phyloP scores from a whole-genome alignment of 2,797 vertebrate species.

The Potorous gilbertii region DNA sequence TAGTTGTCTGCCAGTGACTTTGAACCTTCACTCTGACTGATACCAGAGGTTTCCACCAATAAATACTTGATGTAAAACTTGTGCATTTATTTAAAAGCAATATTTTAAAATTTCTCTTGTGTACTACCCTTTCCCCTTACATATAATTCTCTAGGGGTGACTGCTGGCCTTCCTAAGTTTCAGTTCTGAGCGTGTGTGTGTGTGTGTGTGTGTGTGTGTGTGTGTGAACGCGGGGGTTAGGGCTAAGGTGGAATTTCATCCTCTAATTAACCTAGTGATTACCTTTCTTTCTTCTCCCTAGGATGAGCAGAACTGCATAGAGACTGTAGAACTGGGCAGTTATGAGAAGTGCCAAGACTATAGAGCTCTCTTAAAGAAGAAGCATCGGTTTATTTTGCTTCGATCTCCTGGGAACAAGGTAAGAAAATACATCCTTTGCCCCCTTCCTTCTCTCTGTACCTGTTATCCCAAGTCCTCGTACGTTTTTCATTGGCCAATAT shows the following conservation, averaged over 20 bases:
- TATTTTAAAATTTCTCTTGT: not conserved
- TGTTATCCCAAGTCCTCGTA: not conserved
- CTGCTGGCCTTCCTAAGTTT: not conserved
- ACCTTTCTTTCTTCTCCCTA: conserved; percentile 72
- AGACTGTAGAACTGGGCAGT: conserved; percentile 93
- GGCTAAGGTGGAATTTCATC: not conserved
- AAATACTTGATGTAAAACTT: not conserved
- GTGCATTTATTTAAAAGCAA: not conserved
- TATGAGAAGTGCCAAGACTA: conserved; percentile 95
- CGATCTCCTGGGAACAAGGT: conserved; percentile 93
- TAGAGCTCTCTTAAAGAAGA: conserved; percentile 91
- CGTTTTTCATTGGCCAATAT: not conserved
- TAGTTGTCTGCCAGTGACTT: not conserved
- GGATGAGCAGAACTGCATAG: conserved; percentile 93
- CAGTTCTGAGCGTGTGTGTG: not conserved
- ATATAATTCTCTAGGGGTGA: not conserved
- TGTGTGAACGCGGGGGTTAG: not conserved
- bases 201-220: too few species aligned
- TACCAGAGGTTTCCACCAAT: not conserved
- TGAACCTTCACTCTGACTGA: not conserved
- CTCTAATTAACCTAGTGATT: not conserved
- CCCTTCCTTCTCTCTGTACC: not conserved
- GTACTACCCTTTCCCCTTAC: not conserved
- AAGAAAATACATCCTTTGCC: conserved; percentile 66
- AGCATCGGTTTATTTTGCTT: conserved; percentile 93